Evolutionary conservation across 2,113 vertebrate genomes (phyloP), one percentile per base, ranked within the genome.

Genomic region (Bambusicola thoracicus): DNA sequence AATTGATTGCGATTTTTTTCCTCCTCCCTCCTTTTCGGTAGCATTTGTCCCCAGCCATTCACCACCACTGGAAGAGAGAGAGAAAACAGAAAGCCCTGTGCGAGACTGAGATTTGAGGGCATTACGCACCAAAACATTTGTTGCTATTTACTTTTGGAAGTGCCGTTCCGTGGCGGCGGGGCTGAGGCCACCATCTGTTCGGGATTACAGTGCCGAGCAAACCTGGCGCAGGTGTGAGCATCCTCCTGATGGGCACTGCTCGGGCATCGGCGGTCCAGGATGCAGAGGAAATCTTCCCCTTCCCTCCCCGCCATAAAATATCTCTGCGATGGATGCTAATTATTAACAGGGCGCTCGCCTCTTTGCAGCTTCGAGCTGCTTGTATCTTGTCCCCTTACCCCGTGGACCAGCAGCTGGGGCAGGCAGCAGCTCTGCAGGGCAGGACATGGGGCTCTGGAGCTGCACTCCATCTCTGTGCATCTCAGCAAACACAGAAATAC

Each of bases 91-190:
- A 74, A 88, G 76, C 91, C 95, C 92, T 88, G 85, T 85, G 86
- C 89, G 93, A 96, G 91, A 94, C 94, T 56, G 90, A 83, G 95
- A 97, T 97, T 97, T 97, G 96, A 90, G 70, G 10, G 81, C 87
- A 90, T 94, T 96, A 92, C 93, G 85, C 94, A 90, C 93, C 74
- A 89, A 97, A 97, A 96, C 92, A 94, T 98, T 97, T 96, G 96
- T 97, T 97, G 96, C 96, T 97, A 93, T 97, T 97, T 97, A 95
- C 97, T 97, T 97, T 97, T 80, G 91, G 86, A 96, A 95, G 95
- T 92, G 79, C 95, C 88, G 95, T 95, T 97, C 88, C 79, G 96
- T 89, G 95, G 92, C 81, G 62, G 92, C 96, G 56, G 0, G 81
- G 65, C 74, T 95, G 43, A 89, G 95, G 67, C 63, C 56, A 89